Evolutionary conservation across 1,140 invertebrate genomes (phyloP).

Genomic region (Nephotettix cincticeps): DNA sequence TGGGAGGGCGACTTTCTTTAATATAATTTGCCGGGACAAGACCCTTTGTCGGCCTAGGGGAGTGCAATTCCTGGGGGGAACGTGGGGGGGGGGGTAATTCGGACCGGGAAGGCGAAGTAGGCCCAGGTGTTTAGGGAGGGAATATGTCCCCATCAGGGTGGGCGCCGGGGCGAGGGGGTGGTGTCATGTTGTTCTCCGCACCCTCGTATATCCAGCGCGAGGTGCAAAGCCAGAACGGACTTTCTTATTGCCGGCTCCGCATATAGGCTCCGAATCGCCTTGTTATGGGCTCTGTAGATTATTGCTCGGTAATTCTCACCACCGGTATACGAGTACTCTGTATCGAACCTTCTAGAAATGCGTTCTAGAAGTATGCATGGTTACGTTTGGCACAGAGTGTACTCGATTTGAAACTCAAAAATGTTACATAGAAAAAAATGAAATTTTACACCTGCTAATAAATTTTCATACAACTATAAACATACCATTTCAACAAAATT

Average conservation of each 20-base stretch:
- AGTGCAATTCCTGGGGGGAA: background rate
- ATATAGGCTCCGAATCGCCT: background rate
- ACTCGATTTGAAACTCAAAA: too few relatives aligned
- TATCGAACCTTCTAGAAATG: too few relatives aligned
- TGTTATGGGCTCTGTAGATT: background rate
- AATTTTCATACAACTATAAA: too few relatives aligned
- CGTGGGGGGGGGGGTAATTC: background rate
- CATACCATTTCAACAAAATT: too few relatives aligned
- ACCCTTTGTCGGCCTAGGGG: background rate
- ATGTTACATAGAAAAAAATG: too few relatives aligned
- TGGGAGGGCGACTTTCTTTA: conserved; percentile 3
- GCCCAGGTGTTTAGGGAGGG: conserved; percentile 2
- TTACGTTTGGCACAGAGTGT: too few relatives aligned
- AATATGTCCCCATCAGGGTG: background rate
- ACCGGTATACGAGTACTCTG: too few relatives aligned
- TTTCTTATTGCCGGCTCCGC: background rate
- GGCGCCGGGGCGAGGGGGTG: background rate
- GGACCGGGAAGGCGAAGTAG: background rate
- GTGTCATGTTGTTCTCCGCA: background rate
- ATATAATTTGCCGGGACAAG: conserved; percentile 10
- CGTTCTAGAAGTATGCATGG: too few relatives aligned
- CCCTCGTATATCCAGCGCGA: background rate
- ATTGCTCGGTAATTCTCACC: too few relatives aligned
- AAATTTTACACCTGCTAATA: too few relatives aligned
- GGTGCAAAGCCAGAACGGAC: background rate